Evolutionary conservation across 2,113 vertebrate species (phyloP).

Genomic region (Grammomys surdaster): DNA sequence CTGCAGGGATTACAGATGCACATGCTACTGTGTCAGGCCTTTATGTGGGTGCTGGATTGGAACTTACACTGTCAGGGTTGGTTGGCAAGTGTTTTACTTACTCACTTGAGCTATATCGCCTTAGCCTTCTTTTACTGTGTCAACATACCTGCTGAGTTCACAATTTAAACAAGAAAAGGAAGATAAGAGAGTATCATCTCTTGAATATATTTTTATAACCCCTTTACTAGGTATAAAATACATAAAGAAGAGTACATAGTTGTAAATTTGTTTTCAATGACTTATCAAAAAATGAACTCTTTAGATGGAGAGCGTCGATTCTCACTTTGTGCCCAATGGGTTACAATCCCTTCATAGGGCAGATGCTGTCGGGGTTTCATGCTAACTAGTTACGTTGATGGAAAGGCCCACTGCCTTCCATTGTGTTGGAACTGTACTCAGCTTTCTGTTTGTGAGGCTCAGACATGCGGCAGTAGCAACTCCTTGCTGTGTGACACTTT

Average conservation of each 20-base stretch:
- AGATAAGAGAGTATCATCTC: not conserved
- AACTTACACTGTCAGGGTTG: not conserved
- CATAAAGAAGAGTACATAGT: not conserved
- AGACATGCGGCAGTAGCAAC: not conserved
- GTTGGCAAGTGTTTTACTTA: not conserved
- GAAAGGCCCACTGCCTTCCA: no score
- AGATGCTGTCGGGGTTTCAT: not conserved
- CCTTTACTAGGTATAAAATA: not conserved
- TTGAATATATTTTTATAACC: slow-evolving; percentile 17
- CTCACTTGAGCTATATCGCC: no score
- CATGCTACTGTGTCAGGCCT: not conserved
- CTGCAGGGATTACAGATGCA: not conserved
- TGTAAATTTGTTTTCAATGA: not conserved
- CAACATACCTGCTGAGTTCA: not conserved
- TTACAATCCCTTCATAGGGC: not conserved
- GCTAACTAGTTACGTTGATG: not conserved
- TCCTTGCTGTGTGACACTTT: not conserved
- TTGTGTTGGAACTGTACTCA: not conserved
- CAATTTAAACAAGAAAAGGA: not conserved
- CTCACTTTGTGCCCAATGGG: not conserved
- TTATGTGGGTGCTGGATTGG: not conserved
- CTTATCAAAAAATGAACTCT: not conserved
- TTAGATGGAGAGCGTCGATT: not conserved
- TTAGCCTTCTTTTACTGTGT: not conserved
- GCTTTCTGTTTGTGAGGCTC: not conserved